These are phyloP conservation scores for Forbesichthys agassizii DNA, from an alignment of 2,113 vertebrate species.

Conservation along the genomic window DNA sequence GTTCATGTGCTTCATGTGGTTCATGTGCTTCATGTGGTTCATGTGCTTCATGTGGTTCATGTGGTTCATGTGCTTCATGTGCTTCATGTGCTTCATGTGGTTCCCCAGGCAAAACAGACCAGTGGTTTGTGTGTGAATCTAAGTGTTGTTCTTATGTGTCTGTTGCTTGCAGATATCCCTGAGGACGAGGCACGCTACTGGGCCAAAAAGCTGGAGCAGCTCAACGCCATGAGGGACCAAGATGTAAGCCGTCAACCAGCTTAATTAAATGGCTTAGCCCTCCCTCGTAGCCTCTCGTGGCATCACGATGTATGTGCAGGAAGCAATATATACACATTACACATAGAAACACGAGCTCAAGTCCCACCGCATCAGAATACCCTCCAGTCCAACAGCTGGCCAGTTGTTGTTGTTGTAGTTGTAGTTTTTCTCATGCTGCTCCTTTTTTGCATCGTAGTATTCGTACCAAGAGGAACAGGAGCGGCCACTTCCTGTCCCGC, in stretches of 20 bases:
- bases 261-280: slow-evolving; percentile 32
- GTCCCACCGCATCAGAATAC: background rate
- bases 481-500: slow-evolving; percentile 85
- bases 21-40: no score
- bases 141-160: slow-evolving; percentile 20
- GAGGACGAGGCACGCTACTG: slow-evolving; percentile 98
- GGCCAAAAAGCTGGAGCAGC: slow-evolving; percentile 97
- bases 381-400: background rate
- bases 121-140: slow-evolving; percentile 4
- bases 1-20: no score
- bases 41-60: no score
- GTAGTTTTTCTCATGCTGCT: background rate
- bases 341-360: slow-evolving; percentile 4
- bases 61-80: no score
- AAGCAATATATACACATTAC: background rate
- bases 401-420: background rate
- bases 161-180: slow-evolving; percentile 85
- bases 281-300: slow-evolving; percentile 19
- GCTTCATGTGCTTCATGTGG: no score
- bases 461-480: slow-evolving; percentile 89
- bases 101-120: no score
- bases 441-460: slow-evolving; percentile 63
- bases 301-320: slow-evolving; percentile 16
- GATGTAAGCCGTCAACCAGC: slow-evolving; percentile 80
- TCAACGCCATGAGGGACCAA: slow-evolving; percentile 96